Percentiles rank a stretch among this genome's conserved stretches.
phyloP scores from a whole-genome alignment of 2,797 vertebrate genomes.

The Protosalanx chinensis region DNA sequence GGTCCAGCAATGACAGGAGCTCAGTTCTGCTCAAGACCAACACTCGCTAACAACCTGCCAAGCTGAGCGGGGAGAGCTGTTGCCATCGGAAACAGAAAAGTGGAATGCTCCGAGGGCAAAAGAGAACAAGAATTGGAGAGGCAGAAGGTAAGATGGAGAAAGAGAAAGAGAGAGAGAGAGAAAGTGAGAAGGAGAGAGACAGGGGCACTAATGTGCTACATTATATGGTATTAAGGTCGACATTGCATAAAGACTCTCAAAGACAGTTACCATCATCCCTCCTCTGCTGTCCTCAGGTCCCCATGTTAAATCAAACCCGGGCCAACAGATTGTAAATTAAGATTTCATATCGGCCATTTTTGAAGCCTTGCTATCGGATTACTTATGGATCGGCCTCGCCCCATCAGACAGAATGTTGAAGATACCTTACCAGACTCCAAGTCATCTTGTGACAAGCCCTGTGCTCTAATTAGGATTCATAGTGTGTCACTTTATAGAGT shows the following conservation, averaged over 20 bases:
- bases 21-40: no score
- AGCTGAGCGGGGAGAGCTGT: no score
- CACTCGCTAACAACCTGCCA: no score
- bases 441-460: no score
- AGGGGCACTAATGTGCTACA: no score
- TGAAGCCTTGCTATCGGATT: neutral
- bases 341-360: neutral
- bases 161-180: neutral
- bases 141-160: neutral
- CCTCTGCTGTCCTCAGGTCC: neutral
- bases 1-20: no score
- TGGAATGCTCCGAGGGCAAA: neutral
- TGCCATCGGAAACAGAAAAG: neutral
- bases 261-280: neutral
- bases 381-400: neutral
- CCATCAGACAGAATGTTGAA: neutral
- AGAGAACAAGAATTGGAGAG: neutral
- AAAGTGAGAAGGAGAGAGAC: neutral
- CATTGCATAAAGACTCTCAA: neutral
- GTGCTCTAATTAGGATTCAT: no score
- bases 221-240: neutral
- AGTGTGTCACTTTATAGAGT: no score
- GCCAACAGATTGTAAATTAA: neutral
- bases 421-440: neutral
- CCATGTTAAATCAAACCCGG: neutral